These are phyloP conservation scores for Epinephelus coioides DNA, from an alignment of 2,797 vertebrate genomes.

Conservation along the genomic window DNA sequence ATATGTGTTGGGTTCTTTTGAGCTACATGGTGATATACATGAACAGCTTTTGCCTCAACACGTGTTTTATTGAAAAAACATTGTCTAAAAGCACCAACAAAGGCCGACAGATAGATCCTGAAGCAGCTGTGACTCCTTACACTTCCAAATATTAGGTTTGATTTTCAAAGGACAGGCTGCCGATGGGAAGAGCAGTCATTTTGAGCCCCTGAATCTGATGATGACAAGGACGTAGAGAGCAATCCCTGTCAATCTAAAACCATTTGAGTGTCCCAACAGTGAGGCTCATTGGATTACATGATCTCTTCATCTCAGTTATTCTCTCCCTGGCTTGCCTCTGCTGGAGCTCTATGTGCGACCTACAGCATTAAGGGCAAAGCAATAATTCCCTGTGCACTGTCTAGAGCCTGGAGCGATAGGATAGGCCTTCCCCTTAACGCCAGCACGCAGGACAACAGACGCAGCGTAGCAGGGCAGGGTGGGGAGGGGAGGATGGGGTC, in stretches of 20 bases:
- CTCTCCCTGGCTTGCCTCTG: constrained; percentile 26
- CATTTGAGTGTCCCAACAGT: constrained; percentile 22
- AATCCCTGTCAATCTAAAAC: constrained; percentile 60
- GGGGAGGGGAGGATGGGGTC: neutral
- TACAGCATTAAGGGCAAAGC: constrained; percentile 60
- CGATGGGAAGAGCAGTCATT: constrained; percentile 27
- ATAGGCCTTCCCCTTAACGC: constrained; percentile 16
- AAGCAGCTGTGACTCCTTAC: constrained; percentile 44
- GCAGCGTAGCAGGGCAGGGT: neutral
- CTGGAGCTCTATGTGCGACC: constrained; percentile 56
- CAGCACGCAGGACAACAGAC: neutral
- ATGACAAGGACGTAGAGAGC: constrained; percentile 60
- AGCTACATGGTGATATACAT: neutral
- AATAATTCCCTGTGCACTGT: constrained; percentile 54
- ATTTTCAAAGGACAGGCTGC: constrained; percentile 36
- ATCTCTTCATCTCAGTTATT: constrained; percentile 60
- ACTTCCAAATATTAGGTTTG: constrained; percentile 51
- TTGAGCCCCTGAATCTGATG: constrained; percentile 44
- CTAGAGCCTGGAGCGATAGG: constrained; percentile 36
- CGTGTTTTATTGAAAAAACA: constrained; percentile 1
- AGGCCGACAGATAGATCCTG: constrained; percentile 29
- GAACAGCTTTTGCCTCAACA: neutral
- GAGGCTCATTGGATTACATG: constrained; percentile 58
- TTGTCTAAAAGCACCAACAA: neutral
- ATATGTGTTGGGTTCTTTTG: neutral